Evolutionary conservation across 2,797 vertebrate species (phyloP), one percentile per base, ranked within the genome.

Genomic region (Esox masquinongy): DNA sequence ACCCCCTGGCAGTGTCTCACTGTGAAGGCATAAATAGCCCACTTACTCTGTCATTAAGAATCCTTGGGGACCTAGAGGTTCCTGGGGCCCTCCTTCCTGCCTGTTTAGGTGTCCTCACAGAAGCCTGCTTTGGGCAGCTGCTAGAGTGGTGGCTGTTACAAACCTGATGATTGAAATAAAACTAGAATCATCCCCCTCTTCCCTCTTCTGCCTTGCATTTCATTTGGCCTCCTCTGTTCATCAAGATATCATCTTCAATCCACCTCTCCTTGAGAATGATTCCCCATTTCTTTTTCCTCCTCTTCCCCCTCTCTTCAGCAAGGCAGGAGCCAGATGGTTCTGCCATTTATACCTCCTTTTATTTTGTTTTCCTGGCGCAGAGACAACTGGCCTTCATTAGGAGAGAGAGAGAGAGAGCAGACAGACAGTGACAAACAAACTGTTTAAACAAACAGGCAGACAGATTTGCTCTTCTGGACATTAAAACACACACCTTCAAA

Each of bases 101-200:
- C 81, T 81, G 79, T 86, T 86, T 72, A 79, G 79, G 74, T 66
- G 75, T 84, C 75, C 73, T 85, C 22, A 79, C 80, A 29, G 83
- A 82, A 80, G 77, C 85, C 59, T 81, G 85, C 82, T 84, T 83
- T 83, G 72, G 87, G 53, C 68, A 80, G 51, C 72, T 86, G 84
- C 90, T 80, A 84, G 79, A 90, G 85, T 77, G 80, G 79, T 73
- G 82, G 82, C 80, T 79, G 75, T 74, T 84, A 77, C 82, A 88
- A 91, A 87, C 78, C 75, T 86, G 79, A 79, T 86, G 87, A 88
- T 87, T 88, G 77, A 87, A 88, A 90, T 90, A 85, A 86, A 82
- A 2, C 78, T 86, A 74, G 80, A 91, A 85, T 83, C 85, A 85
- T 73, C 72, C 82, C 51, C 78, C 51, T 31, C 82, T 80, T 36